Evolutionary conservation across 2,113 vertebrate species (phyloP).

Genomic region (Acanthochromis polyacanthus): DNA sequence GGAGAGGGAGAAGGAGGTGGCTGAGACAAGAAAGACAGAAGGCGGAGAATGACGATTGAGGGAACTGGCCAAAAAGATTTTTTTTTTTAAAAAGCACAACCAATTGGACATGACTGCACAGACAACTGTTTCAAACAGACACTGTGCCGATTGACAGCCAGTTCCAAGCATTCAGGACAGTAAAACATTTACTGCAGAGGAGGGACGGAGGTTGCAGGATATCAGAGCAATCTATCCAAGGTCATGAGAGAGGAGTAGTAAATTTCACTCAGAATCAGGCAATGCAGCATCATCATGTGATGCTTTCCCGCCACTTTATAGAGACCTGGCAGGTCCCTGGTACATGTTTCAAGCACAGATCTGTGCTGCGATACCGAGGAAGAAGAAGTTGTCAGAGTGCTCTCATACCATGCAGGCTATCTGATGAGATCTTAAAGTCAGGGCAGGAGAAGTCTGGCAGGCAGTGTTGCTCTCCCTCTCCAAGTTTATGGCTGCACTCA

Average conservation of each 20-base stretch:
- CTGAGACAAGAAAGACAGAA: background rate
- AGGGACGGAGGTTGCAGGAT: slow-evolving; percentile 7
- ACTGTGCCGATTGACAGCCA: slow-evolving; percentile 40
- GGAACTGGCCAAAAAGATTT: background rate
- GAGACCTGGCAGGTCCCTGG: slow-evolving; percentile 8
- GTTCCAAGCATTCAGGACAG: slow-evolving; percentile 41
- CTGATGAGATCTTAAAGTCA: slow-evolving; percentile 51
- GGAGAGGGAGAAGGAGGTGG: background rate
- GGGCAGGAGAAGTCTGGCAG: slow-evolving; percentile 23
- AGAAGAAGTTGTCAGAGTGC: background rate
- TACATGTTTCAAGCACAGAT: slow-evolving; percentile 1
- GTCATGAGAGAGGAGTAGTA: slow-evolving; percentile 61
- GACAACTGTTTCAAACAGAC: slow-evolving; percentile 15
- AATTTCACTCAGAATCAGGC: slow-evolving; percentile 46
- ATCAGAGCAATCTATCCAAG: slow-evolving; percentile 69
- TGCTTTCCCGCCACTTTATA: slow-evolving; percentile 35
- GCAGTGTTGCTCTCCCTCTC: slow-evolving; percentile 17
- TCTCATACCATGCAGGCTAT: background rate
- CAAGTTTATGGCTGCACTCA: slow-evolving; percentile 64
- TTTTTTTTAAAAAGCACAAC: background rate
- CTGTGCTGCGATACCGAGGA: background rate
- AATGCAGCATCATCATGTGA: slow-evolving; percentile 41
- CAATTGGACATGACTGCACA: background rate
- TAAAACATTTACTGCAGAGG: slow-evolving; percentile 53
- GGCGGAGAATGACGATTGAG: background rate